These are phyloP conservation scores for Lucilia sericata DNA, from an alignment of 1,140 invertebrate species.

Conservation along the genomic window DNA sequence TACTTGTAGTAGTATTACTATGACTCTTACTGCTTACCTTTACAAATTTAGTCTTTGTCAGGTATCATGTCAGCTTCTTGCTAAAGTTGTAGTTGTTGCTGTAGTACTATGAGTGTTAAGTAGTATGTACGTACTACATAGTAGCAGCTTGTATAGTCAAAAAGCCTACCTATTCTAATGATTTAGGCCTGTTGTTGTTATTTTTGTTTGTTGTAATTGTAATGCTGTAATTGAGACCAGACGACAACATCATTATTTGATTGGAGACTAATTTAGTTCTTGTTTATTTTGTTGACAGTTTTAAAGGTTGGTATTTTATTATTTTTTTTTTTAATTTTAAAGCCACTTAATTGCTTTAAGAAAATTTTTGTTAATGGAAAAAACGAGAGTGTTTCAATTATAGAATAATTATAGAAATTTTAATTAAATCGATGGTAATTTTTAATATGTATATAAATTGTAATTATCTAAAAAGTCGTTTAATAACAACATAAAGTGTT, in stretches of 20 bases:
- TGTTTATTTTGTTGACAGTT: background rate
- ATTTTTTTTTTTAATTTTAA: background rate
- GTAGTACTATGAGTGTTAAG: background rate
- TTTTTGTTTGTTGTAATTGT: background rate
- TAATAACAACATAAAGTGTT: no score
- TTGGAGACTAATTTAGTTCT: conserved; percentile 19
- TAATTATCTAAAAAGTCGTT: no score
- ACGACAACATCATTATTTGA: conserved; percentile 7
- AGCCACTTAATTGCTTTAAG: background rate
- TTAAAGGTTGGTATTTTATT: background rate
- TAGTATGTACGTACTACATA: no score
- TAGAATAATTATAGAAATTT: no score
- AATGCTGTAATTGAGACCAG: background rate
- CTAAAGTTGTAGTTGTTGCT: background rate
- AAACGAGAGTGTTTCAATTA: background rate
- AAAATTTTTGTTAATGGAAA: background rate
- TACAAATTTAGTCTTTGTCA: conserved; percentile 5
- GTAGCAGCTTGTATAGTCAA: no score
- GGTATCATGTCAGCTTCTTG: background rate
- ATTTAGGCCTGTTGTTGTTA: background rate
- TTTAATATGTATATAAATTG: no score
- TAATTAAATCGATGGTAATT: no score
- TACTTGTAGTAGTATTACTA: background rate
- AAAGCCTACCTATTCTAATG: no score
- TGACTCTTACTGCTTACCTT: background rate